phyloP scores from a whole-genome alignment of 2,797 vertebrate genomes.

The Pangasius sanitwongsei region DNA sequence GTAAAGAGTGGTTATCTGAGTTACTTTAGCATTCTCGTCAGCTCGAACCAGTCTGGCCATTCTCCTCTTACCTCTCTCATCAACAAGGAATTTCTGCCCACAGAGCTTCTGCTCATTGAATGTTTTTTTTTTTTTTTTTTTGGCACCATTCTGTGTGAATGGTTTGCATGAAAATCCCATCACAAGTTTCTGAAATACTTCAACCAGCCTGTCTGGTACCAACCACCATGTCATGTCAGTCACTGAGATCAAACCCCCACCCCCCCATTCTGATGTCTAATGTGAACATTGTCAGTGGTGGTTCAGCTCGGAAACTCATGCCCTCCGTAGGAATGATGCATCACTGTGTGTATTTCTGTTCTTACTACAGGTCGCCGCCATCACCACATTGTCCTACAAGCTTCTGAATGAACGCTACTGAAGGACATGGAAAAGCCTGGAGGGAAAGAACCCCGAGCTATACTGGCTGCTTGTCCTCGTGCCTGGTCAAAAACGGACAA shows the following conservation, averaged over 20 bases:
- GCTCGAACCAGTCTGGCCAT: neutral
- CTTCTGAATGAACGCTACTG: constrained; percentile 68
- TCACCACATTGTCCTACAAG: constrained; percentile 78
- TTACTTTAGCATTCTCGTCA: neutral
- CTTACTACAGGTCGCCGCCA: constrained; percentile 65
- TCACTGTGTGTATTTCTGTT: constrained; percentile 48
- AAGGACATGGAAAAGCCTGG: constrained; percentile 40
- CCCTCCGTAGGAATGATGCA: neutral
- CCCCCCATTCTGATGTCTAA: neutral
- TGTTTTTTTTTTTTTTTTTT: neutral
- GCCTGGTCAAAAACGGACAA: constrained; percentile 49
- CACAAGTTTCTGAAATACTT: neutral
- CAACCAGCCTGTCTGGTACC: neutral
- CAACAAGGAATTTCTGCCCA: neutral
- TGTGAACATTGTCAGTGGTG: neutral
- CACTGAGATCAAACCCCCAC: neutral
- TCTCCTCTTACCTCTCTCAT: neutral
- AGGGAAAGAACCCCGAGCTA: constrained; percentile 48
- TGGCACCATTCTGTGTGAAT: neutral
- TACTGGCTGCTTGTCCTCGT: constrained; percentile 52
- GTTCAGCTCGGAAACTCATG: neutral
- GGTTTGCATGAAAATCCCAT: neutral
- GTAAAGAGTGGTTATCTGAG: neutral
- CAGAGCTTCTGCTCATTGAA: neutral
- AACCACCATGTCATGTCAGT: neutral